These are phyloP conservation scores for Erebia palarica DNA, from an alignment of 2,888 invertebrate genomes.

Conservation along the genomic window DNA sequence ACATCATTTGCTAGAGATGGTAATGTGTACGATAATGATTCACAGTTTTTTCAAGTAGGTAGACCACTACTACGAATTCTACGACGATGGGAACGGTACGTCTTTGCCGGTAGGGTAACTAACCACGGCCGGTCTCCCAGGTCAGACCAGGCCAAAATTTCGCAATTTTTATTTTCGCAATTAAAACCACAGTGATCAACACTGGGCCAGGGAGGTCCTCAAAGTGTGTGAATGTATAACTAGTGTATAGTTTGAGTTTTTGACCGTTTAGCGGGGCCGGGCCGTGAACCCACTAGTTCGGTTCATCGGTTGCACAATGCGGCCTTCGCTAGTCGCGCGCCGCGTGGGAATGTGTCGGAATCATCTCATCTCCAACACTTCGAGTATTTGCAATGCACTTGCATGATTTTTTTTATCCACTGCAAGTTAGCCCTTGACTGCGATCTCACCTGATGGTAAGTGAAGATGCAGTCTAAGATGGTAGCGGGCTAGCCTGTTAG, in stretches of 20 bases:
- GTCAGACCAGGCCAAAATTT: no score
- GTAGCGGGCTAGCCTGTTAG: no score
- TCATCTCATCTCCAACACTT: slow-evolving; percentile 43
- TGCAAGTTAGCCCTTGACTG: no score
- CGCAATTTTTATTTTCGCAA: no score
- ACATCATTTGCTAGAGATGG: slow-evolving; percentile 20
- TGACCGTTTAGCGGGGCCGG: slow-evolving; percentile 33
- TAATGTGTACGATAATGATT: neutral
- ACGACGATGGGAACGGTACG: no score
- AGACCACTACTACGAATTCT: neutral
- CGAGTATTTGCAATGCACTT: slow-evolving; percentile 29
- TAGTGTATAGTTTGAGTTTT: neutral
- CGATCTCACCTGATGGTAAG: no score
- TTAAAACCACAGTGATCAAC: no score
- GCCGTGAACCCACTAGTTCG: slow-evolving; percentile 45
- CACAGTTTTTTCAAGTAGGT: neutral
- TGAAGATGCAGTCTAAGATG: no score
- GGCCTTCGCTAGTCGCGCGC: slow-evolving; percentile 46
- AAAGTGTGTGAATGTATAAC: neutral
- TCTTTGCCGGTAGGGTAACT: no score
- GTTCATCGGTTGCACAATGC: slow-evolving; percentile 46
- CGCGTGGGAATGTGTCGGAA: slow-evolving; percentile 51
- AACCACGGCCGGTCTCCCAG: no score
- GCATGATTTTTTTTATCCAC: no score
- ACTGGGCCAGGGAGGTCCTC: no score